Conservation (phyloP, 2,888 invertebrate species). For the Rhorus exstirpatorius region DNA sequence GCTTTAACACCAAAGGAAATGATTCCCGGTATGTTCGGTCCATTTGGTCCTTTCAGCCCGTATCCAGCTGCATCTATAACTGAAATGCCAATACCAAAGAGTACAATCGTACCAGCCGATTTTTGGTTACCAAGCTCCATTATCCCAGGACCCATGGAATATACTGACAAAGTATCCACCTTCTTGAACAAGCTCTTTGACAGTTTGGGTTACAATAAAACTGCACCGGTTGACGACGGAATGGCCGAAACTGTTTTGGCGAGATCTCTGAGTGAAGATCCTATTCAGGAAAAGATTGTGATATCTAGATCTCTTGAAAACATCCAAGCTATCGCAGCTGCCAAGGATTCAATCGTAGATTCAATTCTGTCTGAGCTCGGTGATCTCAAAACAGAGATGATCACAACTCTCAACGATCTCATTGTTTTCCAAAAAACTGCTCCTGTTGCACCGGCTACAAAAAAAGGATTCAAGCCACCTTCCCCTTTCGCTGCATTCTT, state of each 20-base stretch:
- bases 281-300: conserved; percentile 62
- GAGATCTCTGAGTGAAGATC: conserved; percentile 60
- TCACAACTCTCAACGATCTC: conserved; percentile 80
- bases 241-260: conserved; percentile 49
- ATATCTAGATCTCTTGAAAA: conserved; percentile 78
- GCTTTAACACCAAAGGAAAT: conserved; percentile 72
- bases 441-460: conserved; percentile 63
- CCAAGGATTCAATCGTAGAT: conserved; percentile 81
- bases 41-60: conserved; percentile 71
- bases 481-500: conserved; percentile 77
- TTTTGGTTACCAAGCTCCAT: conserved; percentile 81
- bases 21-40: conserved; percentile 78
- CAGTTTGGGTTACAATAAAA: conserved; percentile 77
- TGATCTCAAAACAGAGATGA: conserved; percentile 80
- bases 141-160: conserved; percentile 79
- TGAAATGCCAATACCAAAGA: conserved; percentile 77
- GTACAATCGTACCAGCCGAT: conserved; percentile 82
- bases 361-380: conserved; percentile 80
- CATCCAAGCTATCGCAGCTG: conserved; percentile 76
- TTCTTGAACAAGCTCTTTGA: conserved; percentile 82
- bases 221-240: conserved; percentile 42
- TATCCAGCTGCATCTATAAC: conserved; percentile 62
- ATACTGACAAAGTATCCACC: conserved; percentile 79
- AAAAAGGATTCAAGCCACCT: conserved; percentile 68
- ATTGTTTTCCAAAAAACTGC: conserved; percentile 78